Conservation (phyloP, 2,888 invertebrate species). For the Drosophila leonis region DNA sequence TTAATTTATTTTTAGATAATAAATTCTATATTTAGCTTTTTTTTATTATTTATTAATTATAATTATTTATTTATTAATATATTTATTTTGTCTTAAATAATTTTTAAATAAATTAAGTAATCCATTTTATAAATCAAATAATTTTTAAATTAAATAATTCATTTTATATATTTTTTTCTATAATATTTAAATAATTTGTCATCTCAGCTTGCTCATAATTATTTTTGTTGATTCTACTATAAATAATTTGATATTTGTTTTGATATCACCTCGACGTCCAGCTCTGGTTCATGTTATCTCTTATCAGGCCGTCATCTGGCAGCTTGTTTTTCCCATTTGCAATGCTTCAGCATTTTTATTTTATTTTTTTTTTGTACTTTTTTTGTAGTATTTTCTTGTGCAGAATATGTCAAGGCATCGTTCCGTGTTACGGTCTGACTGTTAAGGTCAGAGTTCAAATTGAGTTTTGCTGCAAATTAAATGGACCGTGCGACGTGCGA, state of each 20-base stretch:
- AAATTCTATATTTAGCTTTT: background rate
- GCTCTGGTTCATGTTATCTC: conserved; percentile 12
- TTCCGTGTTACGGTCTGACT: conserved; percentile 1
- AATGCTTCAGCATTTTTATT: conserved; percentile 38
- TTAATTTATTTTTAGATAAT: background rate
- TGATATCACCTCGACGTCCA: background rate
- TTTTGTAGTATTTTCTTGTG: conserved; percentile 14
- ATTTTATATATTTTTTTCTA: background rate
- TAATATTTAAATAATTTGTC: background rate
- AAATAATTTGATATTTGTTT: conserved; percentile 1
- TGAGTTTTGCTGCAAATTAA: conserved; percentile 55
- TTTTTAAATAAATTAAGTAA: background rate
- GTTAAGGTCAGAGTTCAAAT: conserved; percentile 74
- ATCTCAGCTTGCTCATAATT: background rate
- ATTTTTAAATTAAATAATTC: background rate
- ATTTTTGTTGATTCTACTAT: background rate
- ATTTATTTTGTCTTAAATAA: background rate
- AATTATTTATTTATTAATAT: too few species aligned
- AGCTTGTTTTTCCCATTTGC: conserved; percentile 48
- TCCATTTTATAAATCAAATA: background rate
- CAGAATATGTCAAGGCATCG: conserved; percentile 48
- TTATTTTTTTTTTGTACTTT: background rate
- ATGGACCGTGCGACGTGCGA: conserved; percentile 28
- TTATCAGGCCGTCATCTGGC: conserved; percentile 19
- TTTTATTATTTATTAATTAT: too few species aligned